phyloP scores from a whole-genome alignment of 2,113 vertebrate genomes.

The Maccullochella peelii region DNA sequence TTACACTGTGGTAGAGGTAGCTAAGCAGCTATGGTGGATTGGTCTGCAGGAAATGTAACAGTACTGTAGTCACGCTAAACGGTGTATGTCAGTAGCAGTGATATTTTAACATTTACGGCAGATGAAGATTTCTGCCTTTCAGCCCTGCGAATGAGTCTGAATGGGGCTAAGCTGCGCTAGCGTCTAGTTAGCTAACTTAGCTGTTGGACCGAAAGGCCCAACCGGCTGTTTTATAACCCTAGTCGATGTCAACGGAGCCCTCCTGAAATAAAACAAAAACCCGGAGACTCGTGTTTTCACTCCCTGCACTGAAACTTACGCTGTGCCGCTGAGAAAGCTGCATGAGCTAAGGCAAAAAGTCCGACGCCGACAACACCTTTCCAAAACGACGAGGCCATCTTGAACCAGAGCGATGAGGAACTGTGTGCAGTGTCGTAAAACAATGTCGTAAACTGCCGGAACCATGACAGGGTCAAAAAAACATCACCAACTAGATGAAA shows the following conservation, averaged over 20 bases:
- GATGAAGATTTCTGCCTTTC: neutral
- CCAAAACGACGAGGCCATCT: conserved; percentile 95
- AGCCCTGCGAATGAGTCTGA: neutral
- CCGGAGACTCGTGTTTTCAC: fast-evolving
- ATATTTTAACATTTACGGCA: no score
- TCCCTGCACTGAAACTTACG: conserved; percentile 79
- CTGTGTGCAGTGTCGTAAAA: conserved; percentile 49
- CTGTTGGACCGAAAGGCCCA: conserved; percentile 50
- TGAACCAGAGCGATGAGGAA: conserved; percentile 51
- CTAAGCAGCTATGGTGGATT: fast-evolving
- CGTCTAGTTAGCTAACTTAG: conserved; percentile 44
- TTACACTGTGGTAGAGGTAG: neutral
- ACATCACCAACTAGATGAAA: fast-evolving
- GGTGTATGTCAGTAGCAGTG: fast-evolving
- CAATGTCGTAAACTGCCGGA: conserved; percentile 60
- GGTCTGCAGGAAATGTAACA: fast-evolving
- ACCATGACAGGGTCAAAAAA: conserved; percentile 21
- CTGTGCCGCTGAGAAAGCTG: conserved; percentile 96
- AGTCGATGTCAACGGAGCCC: neutral
- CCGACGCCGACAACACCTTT: conserved; percentile 95
- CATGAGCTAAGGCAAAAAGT: conserved; percentile 94
- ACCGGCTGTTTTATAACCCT: neutral
- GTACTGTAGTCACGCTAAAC: fast-evolving
- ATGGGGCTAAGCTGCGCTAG: conserved; percentile 52
- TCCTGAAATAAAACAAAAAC: fast-evolving